phyloP scores from a whole-genome alignment of 2,113 vertebrate genomes.

The Malaclemys terrapin region DNA sequence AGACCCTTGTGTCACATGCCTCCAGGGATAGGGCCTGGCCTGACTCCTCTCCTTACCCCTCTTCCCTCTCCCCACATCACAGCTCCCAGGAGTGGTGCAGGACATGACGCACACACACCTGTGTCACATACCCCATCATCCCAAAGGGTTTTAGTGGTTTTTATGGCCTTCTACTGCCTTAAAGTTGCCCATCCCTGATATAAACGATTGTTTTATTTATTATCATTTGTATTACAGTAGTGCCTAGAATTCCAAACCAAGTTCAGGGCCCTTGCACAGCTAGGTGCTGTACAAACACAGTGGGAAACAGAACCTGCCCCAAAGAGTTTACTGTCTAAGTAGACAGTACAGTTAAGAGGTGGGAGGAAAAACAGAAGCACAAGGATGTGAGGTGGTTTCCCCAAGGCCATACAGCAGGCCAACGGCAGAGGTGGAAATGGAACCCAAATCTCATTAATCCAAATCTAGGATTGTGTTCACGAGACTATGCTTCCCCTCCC shows the following conservation, averaged over 20 bases:
- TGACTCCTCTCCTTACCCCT: too few species aligned
- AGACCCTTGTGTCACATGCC: too few species aligned
- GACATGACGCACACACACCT: too few species aligned
- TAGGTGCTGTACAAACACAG: not conserved
- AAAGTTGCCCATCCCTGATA: not conserved
- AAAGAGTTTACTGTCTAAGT: not conserved
- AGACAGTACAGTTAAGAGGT: not conserved
- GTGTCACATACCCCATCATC: too few species aligned
- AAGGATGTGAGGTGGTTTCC: not conserved
- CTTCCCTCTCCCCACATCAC: too few species aligned
- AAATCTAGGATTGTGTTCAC: not conserved
- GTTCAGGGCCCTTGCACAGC: not conserved
- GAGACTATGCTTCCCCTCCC: not conserved
- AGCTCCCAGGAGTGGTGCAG: too few species aligned
- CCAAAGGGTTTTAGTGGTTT: too few species aligned
- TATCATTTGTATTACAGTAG: not conserved
- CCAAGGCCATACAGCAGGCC: not conserved
- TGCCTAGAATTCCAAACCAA: not conserved
- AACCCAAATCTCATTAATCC: not conserved
- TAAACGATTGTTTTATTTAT: not conserved
- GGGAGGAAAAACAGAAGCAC: not conserved
- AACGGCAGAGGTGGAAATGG: not conserved
- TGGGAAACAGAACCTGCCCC: not conserved
- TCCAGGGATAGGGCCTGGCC: too few species aligned
- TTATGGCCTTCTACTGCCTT: not conserved